Percentiles rank a stretch among this genome's conserved stretches.
phyloP scores from a whole-genome alignment of 37 sponge, comb jelly and placozoan species.

The Aphrocallistes beatrix region DNA sequence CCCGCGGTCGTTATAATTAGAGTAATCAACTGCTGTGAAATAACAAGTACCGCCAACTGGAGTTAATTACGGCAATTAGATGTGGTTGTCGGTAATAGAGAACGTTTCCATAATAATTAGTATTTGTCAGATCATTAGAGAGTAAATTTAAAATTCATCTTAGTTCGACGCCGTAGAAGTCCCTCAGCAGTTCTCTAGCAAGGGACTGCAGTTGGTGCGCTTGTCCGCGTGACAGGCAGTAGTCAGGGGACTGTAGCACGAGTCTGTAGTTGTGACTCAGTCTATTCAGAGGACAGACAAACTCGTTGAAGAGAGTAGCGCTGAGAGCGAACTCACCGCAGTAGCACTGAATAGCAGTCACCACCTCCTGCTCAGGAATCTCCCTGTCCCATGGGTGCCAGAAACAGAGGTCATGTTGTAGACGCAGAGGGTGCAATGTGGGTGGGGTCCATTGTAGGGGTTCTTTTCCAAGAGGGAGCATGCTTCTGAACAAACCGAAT shows the following conservation, averaged over 20 bases:
- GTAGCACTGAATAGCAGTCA: background rate
- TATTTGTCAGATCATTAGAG: background rate
- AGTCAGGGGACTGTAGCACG: background rate
- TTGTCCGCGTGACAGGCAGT: background rate
- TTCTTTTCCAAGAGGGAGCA: background rate
- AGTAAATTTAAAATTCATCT: too few relatives aligned
- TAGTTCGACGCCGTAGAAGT: background rate
- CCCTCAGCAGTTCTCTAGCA: slow-evolving; percentile 5
- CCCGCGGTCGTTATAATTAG: too few relatives aligned
- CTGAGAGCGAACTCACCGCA: background rate
- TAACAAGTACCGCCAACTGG: too few relatives aligned
- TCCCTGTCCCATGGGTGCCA: slow-evolving; percentile 3
- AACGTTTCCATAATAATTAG: background rate
- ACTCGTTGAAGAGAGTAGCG: background rate
- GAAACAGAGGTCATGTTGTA: slow-evolving; percentile 7
- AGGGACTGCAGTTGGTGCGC: background rate
- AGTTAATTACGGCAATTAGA: too few relatives aligned
- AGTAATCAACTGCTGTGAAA: too few relatives aligned
- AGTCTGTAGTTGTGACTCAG: slow-evolving; percentile 1
- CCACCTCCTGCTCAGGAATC: background rate
- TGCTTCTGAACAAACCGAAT: background rate
- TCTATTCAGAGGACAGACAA: background rate
- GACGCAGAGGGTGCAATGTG: slow-evolving; percentile 2
- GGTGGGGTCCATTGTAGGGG: background rate
- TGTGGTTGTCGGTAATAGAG: too few relatives aligned